These are phyloP conservation scores for Belgica antarctica DNA, from an alignment of 2,888 invertebrate species.

Conservation along the genomic window DNA sequence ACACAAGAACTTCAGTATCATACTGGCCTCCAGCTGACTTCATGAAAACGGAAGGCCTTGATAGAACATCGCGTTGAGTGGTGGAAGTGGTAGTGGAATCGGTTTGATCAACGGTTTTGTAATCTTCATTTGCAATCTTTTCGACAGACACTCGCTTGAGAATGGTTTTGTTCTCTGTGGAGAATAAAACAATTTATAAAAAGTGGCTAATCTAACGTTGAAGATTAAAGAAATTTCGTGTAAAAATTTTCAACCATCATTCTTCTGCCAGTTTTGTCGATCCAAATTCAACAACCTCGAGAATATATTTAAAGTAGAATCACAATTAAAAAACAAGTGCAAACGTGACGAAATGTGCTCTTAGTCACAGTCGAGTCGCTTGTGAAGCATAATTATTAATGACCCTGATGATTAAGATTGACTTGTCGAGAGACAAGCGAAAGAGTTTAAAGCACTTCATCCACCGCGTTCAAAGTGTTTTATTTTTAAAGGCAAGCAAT, in stretches of 20 bases:
- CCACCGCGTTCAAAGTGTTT: neutral
- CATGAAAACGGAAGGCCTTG: neutral
- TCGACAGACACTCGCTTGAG: conserved; percentile 18
- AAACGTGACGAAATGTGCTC: too few relatives aligned
- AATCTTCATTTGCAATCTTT: conserved; percentile 11
- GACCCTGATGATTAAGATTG: neutral
- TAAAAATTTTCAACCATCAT: too few relatives aligned
- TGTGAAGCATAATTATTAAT: neutral
- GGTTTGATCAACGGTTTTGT: neutral
- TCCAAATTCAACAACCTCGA: too few relatives aligned
- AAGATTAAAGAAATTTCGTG: too few relatives aligned
- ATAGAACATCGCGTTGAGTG: neutral
- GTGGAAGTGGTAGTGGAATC: neutral
- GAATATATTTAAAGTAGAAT: too few relatives aligned
- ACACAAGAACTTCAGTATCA: conserved; percentile 51
- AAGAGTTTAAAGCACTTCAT: neutral
- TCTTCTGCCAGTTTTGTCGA: too few relatives aligned
- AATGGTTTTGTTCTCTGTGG: conserved; percentile 25
- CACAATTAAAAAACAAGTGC: too few relatives aligned
- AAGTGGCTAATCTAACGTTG: too few relatives aligned
- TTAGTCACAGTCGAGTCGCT: too few relatives aligned
- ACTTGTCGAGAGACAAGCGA: neutral
- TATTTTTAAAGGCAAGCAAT: neutral
- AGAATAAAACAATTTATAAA: too few relatives aligned
- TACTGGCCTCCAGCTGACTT: conserved; percentile 46